A percentile compares a stretch with the other conserved stretches of the same genome.
Conservation (phyloP, 2,797 vertebrate genomes). For the Gymnopithys bicolor region DNA sequence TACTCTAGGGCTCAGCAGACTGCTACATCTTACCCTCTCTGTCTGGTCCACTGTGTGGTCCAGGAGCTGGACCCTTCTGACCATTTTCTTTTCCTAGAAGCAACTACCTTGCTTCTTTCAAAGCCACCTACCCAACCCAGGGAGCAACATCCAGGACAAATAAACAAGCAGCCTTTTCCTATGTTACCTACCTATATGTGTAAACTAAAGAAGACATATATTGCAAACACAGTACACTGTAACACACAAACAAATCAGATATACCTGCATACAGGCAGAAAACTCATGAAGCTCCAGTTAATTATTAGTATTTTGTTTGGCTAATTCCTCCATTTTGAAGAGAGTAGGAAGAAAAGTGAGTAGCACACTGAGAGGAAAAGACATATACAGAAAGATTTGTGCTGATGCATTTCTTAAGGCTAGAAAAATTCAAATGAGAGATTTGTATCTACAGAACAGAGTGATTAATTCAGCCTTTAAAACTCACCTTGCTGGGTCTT, state of each 20-base stretch:
- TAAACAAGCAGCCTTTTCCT: neutral
- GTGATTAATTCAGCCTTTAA: slow-evolving; percentile 50
- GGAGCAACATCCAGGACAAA: neutral
- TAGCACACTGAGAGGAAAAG: neutral
- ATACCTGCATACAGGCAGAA: neutral
- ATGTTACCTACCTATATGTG: neutral
- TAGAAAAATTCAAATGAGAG: slow-evolving; percentile 12
- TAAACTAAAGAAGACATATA: neutral
- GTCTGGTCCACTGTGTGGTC: neutral
- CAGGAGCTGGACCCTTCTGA: neutral
- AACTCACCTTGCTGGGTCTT: slow-evolving; percentile 40
- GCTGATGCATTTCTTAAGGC: neutral
- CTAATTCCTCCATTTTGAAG: neutral
- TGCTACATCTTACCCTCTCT: neutral
- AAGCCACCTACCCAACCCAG: neutral
- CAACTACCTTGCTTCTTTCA: neutral
- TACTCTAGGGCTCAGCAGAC: neutral
- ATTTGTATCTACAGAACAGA: slow-evolving; percentile 5
- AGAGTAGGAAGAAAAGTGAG: neutral
- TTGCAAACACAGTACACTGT: neutral
- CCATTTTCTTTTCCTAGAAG: neutral
- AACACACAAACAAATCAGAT: neutral
- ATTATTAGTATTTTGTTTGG: neutral
- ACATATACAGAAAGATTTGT: neutral
- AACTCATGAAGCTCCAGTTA: neutral